A percentile compares a stretch with the other conserved stretches of the same genome.
These are phyloP conservation scores for Apis cerana DNA, from an alignment of 1,140 invertebrate genomes.

Conservation along the genomic window DNA sequence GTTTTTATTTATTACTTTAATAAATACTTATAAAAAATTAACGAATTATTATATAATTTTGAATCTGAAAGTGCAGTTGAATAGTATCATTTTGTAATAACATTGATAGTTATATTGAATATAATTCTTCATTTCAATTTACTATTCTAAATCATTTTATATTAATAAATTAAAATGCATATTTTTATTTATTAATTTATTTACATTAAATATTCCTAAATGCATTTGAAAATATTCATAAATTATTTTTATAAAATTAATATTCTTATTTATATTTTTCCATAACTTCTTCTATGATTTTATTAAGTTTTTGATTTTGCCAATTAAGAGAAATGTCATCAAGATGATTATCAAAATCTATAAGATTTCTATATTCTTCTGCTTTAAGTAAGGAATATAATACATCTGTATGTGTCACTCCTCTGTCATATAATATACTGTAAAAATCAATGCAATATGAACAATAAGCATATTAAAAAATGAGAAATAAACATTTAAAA, in stretches of 20 bases:
- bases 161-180: neutral
- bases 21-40: neutral
- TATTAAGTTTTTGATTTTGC: slow-evolving; percentile 88
- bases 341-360: slow-evolving; percentile 96
- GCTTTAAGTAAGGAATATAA: slow-evolving; percentile 86
- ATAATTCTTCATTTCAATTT: neutral
- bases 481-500: neutral
- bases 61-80: neutral
- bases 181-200: slow-evolving; percentile 29
- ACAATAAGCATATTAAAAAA: neutral
- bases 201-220: slow-evolving; percentile 14
- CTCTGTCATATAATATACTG: slow-evolving; percentile 77
- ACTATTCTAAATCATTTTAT: neutral
- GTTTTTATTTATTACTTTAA: neutral
- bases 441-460: slow-evolving; percentile 31
- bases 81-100: neutral
- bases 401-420: slow-evolving; percentile 82
- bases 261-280: slow-evolving; percentile 56
- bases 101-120: neutral
- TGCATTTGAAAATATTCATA: slow-evolving; percentile 2
- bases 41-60: neutral
- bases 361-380: slow-evolving; percentile 86
- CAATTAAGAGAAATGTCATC: slow-evolving; percentile 92
- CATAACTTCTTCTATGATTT: slow-evolving; percentile 79
- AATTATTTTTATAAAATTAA: slow-evolving; percentile 10